These are phyloP conservation scores for Nowickia ferox DNA, from an alignment of 2,888 invertebrate species.

Conservation along the genomic window DNA sequence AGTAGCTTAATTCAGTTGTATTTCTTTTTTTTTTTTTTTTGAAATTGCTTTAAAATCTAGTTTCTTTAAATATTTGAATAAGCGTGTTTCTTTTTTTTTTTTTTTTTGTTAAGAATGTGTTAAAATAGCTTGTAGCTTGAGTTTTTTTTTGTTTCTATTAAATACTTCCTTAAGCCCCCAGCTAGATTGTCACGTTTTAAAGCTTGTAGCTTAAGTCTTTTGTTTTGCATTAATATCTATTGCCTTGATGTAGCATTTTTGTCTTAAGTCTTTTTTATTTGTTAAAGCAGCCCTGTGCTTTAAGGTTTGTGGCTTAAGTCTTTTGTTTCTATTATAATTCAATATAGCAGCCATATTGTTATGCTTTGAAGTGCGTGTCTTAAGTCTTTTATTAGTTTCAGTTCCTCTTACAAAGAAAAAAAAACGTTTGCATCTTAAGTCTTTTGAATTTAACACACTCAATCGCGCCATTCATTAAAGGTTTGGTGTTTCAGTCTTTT, in stretches of 20 bases:
- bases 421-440: slow-evolving; percentile 74
- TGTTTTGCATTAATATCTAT: not conserved
- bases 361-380: not conserved
- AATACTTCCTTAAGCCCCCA: too few relatives aligned
- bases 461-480: not conserved
- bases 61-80: not conserved
- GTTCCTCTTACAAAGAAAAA: not conserved
- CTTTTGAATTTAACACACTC: slow-evolving; percentile 33
- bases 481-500: not conserved
- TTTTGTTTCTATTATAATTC: slow-evolving; percentile 44
- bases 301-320: slow-evolving; percentile 74
- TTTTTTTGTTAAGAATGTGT: not conserved
- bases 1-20: too few relatives aligned
- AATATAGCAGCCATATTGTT: not conserved
- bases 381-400: not conserved
- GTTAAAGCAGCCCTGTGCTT: too few relatives aligned
- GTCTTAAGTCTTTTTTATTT: slow-evolving; percentile 28
- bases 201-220: slow-evolving; percentile 8
- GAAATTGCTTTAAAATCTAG: not conserved
- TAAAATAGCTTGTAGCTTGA: not conserved
- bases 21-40: too few relatives aligned
- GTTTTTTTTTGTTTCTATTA: not conserved
- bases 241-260: not conserved
- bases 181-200: too few relatives aligned
- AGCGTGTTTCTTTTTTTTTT: not conserved